phyloP scores from a whole-genome alignment of 2,113 vertebrate genomes.

The Pseudopodoces humilis region DNA sequence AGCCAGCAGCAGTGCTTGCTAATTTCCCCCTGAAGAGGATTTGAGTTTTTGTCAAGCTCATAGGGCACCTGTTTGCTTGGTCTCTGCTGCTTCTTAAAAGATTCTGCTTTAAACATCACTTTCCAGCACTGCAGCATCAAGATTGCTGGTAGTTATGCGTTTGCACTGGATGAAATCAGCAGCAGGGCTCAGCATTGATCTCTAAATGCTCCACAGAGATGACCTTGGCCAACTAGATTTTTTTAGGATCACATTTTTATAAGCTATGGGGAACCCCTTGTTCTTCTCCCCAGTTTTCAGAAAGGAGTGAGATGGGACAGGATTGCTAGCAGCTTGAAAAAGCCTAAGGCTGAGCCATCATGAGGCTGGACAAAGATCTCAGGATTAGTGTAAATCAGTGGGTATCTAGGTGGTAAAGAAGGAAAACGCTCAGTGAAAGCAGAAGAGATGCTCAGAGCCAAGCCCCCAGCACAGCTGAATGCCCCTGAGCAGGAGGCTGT shows the following conservation, averaged over 20 bases:
- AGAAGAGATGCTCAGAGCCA: neutral
- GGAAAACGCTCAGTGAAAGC: neutral
- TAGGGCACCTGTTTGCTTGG: neutral
- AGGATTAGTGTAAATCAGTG: neutral
- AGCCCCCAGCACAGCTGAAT: neutral
- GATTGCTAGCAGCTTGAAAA: neutral
- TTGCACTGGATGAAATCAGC: neutral
- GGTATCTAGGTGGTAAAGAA: neutral
- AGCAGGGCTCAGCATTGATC: neutral
- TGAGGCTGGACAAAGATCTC: neutral
- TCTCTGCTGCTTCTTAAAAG: neutral
- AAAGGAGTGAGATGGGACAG: neutral
- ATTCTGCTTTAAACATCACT: neutral
- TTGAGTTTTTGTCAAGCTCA: slow-evolving; percentile 16
- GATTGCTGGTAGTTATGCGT: neutral
- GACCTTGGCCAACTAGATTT: neutral
- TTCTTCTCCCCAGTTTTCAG: neutral
- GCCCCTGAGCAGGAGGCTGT: neutral
- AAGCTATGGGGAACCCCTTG: neutral
- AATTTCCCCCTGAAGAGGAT: slow-evolving; percentile 38
- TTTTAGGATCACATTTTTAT: neutral
- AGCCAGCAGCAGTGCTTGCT: neutral
- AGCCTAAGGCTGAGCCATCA: neutral
- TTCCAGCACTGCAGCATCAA: neutral
- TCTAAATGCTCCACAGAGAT: neutral